Evolutionary conservation across 2,888 invertebrate genomes (phyloP).

Genomic region (Cheilosia vernalis): DNA sequence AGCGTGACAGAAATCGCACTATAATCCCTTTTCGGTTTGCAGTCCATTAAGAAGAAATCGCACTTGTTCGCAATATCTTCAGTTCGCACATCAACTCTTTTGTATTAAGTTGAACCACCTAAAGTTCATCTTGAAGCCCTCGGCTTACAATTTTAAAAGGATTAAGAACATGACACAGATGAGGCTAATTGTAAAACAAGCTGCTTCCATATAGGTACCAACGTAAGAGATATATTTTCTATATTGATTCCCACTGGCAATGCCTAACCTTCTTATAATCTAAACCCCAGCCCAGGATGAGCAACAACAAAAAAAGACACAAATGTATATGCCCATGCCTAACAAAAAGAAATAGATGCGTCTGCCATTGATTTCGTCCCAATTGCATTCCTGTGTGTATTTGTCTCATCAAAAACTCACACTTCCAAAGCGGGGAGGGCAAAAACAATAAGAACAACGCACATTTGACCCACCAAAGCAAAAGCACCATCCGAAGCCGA

Average conservation of each 20-base stretch:
- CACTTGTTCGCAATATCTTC: background rate
- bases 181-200: background rate
- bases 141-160: background rate
- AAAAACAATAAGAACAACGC: conserved; percentile 72
- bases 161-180: background rate
- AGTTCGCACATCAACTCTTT: conserved; percentile 1
- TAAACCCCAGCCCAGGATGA: conserved; percentile 11
- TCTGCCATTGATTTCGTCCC: conserved; percentile 64
- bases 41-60: no score
- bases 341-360: conserved; percentile 47
- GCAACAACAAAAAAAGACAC: conserved; percentile 10
- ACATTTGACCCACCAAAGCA: conserved; percentile 66
- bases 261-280: background rate
- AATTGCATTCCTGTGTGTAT: conserved; percentile 42
- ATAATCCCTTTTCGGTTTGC: no score
- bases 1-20: no score
- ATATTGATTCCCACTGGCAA: conserved; percentile 22
- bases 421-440: conserved; percentile 18
- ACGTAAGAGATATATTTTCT: background rate
- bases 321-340: conserved; percentile 11
- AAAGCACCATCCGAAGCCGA: conserved; percentile 20
- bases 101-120: background rate
- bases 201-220: no score
- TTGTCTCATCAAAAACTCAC: conserved; percentile 31
- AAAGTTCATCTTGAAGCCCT: no score